These are phyloP conservation scores for Pandion haliaetus DNA, from an alignment of 2,113 vertebrate species.

Conservation along the genomic window DNA sequence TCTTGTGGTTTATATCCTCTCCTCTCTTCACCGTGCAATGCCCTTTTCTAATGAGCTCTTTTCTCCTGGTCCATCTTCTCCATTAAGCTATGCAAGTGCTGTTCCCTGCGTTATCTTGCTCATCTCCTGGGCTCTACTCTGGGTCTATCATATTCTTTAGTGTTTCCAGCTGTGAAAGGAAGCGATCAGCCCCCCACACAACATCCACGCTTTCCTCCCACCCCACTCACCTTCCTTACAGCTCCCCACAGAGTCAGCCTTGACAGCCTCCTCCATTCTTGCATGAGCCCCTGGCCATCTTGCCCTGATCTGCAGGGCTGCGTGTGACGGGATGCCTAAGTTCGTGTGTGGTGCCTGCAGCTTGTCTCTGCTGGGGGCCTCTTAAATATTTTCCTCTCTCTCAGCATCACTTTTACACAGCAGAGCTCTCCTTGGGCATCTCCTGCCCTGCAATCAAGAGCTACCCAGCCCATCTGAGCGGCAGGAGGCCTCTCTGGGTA, in stretches of 20 bases:
- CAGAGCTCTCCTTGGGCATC: slow-evolving; percentile 16
- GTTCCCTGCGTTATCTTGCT: not conserved
- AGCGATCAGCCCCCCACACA: not conserved
- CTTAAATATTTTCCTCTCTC: not conserved
- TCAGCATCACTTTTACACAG: not conserved
- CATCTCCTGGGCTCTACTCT: not conserved
- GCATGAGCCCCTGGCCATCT: not conserved
- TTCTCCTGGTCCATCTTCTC: not conserved
- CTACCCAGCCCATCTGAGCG: not conserved
- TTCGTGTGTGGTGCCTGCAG: not conserved
- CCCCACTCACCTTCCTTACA: not conserved
- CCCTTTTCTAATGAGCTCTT: slow-evolving; percentile 45
- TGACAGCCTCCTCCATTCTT: not conserved
- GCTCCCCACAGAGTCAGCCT: not conserved
- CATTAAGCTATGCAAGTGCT: not conserved
- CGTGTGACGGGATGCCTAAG: not conserved
- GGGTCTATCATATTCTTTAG: not conserved
- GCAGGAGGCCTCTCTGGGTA: not conserved
- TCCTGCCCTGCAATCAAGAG: not conserved
- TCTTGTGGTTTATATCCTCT: not conserved
- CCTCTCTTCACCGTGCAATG: not conserved
- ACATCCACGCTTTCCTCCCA: not conserved
- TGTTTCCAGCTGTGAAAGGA: not conserved
- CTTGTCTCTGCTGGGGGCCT: not conserved
- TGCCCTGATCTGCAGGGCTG: not conserved